phyloP scores from a whole-genome alignment of 2,797 vertebrate genomes.

The Fistularia tabacaria region DNA sequence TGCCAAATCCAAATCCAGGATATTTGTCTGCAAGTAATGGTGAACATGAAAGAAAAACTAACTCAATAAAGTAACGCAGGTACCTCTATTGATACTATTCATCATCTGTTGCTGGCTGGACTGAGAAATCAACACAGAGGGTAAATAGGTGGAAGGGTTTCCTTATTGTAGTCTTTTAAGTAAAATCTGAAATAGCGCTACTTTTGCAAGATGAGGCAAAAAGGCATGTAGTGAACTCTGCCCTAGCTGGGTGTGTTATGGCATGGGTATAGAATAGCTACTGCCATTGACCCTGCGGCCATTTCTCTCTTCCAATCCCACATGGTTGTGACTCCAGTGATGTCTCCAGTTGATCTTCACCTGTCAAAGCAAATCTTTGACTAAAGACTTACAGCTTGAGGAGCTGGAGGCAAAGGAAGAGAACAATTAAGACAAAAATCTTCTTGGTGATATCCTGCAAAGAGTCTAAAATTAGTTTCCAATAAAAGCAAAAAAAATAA shows the following conservation, averaged over 20 bases:
- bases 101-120: conserved; percentile 31
- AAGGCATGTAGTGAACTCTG: conserved; percentile 67
- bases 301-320: conserved; percentile 63
- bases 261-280: conserved; percentile 72
- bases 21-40: conserved; percentile 40
- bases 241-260: conserved; percentile 67
- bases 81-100: conserved; percentile 10
- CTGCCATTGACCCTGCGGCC: conserved; percentile 61
- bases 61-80: conserved; percentile 22
- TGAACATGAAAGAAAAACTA: conserved; percentile 29
- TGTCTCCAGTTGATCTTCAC: conserved; percentile 75
- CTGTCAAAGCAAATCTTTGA: conserved; percentile 78
- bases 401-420: conserved; percentile 67
- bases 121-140: conserved; percentile 7
- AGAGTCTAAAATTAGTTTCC: no score
- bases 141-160: neutral
- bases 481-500: no score
- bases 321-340: conserved; percentile 70
- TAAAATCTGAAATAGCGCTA: conserved; percentile 43
- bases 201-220: conserved; percentile 55
- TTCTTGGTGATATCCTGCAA: no score
- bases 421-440: conserved; percentile 37
- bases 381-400: conserved; percentile 75
- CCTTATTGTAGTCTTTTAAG: conserved; percentile 13
- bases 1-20: conserved; percentile 42